A percentile compares a stretch with the other conserved stretches of the same genome.
Conservation (phyloP, 1,140 invertebrate species). For the Battus philenor region DNA sequence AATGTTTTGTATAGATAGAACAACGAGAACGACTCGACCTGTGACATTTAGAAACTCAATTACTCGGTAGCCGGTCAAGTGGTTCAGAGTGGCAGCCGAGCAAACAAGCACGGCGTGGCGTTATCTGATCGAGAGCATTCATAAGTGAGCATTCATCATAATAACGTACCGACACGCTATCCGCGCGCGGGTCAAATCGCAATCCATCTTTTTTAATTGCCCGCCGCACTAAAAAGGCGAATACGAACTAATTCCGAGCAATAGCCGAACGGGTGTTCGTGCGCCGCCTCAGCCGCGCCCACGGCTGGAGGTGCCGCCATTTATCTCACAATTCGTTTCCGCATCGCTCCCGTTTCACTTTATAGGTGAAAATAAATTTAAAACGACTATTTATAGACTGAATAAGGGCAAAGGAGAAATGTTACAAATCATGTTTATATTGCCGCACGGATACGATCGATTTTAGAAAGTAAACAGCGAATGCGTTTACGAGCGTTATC, state of each 20-base stretch:
- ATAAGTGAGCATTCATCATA: constrained; percentile 61
- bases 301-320: constrained; percentile 31
- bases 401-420: constrained; percentile 48
- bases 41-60: constrained; percentile 43
- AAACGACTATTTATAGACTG: constrained; percentile 48
- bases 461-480: constrained; percentile 41
- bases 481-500: constrained; percentile 21
- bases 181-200: constrained; percentile 66
- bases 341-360: constrained; percentile 56
- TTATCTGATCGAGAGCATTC: constrained; percentile 62
- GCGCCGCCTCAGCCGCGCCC: constrained; percentile 19
- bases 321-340: constrained; percentile 61
- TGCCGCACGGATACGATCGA: constrained; percentile 32
- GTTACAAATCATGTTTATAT: constrained; percentile 56
- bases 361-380: constrained; percentile 60
- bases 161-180: constrained; percentile 61
- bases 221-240: constrained; percentile 42
- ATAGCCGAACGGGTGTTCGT: constrained; percentile 43
- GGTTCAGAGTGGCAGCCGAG: constrained; percentile 32
- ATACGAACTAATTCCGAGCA: constrained; percentile 43
- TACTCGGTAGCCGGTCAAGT: constrained; percentile 43
- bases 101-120: constrained; percentile 41
- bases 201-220: constrained; percentile 74
- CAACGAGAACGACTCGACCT: constrained; percentile 16
- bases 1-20: no score